Evolutionary conservation across 2,888 invertebrate genomes (phyloP).

Genomic region (Caenorhabditis wallacei): DNA sequence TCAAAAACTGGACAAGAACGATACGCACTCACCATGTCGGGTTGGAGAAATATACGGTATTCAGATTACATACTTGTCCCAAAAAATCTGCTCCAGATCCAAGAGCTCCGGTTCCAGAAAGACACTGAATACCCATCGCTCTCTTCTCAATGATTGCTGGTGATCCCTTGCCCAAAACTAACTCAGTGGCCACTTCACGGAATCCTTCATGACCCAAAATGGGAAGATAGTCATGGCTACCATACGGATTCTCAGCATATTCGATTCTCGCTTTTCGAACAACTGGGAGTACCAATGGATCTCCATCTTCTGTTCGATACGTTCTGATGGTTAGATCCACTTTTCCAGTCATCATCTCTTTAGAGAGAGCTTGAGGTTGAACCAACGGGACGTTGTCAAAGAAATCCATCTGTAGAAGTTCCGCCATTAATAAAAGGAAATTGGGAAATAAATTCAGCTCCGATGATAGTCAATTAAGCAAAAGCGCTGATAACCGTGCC

Average conservation of each 20-base stretch:
- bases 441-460: neutral
- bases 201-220: slow-evolving; percentile 92
- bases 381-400: neutral
- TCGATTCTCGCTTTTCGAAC: slow-evolving; percentile 86
- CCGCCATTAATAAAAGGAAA: too few relatives aligned
- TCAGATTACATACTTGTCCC: slow-evolving; percentile 86
- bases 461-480: neutral
- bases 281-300: slow-evolving; percentile 98
- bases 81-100: slow-evolving; percentile 94
- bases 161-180: slow-evolving; percentile 92
- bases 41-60: slow-evolving; percentile 89
- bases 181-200: slow-evolving; percentile 87
- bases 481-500: neutral
- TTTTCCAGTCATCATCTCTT: neutral
- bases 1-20: neutral
- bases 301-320: slow-evolving; percentile 93
- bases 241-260: slow-evolving; percentile 87
- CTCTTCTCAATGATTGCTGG: slow-evolving; percentile 85
- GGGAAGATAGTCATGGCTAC: slow-evolving; percentile 96
- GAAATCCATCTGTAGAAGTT: too few relatives aligned
- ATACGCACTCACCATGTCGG: slow-evolving; percentile 90
- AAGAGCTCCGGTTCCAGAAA: slow-evolving; percentile 96
- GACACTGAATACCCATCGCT: slow-evolving; percentile 87
- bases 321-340: slow-evolving; percentile 93
- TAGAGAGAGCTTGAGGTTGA: neutral